Conservation (phyloP, 2,797 vertebrate species). For the Valencia hispanica region DNA sequence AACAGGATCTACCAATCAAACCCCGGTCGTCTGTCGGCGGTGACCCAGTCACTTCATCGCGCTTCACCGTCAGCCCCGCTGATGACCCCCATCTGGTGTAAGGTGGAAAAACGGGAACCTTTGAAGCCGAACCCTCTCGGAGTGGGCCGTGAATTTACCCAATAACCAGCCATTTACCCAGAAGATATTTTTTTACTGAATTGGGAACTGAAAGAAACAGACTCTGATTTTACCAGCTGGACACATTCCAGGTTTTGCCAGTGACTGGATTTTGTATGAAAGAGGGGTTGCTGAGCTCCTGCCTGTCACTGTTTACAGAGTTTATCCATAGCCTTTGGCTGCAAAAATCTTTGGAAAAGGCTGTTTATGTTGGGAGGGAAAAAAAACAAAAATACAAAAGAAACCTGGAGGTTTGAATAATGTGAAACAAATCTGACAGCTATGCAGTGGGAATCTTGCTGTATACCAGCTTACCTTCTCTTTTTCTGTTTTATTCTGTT, state of each 20-base stretch:
- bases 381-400: constrained; percentile 12
- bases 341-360: constrained; percentile 66
- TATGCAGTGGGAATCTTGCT: constrained; percentile 86
- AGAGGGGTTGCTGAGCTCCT: constrained; percentile 64
- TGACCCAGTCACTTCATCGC: constrained; percentile 84
- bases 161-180: constrained; percentile 74
- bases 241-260: constrained; percentile 82
- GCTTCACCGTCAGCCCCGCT: constrained; percentile 93
- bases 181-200: constrained; percentile 85
- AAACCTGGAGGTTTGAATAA: constrained; percentile 80
- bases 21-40: constrained; percentile 74
- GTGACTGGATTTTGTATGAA: constrained; percentile 78
- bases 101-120: constrained; percentile 53
- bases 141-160: constrained; percentile 64
- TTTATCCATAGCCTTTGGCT: constrained; percentile 68
- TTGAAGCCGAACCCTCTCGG: constrained; percentile 63
- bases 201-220: constrained; percentile 74
- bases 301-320: constrained; percentile 75
- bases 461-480: constrained; percentile 83
- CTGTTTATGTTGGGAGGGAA: constrained; percentile 61
- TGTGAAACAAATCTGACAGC: constrained; percentile 81
- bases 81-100: constrained; percentile 86
- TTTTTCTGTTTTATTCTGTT: constrained; percentile 81
- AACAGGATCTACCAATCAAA: constrained; percentile 86
- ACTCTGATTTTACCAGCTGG: constrained; percentile 79